Base-by-base conservation (phyloP, 1,140 invertebrate species). In the Vanessa tameamea region DNA sequence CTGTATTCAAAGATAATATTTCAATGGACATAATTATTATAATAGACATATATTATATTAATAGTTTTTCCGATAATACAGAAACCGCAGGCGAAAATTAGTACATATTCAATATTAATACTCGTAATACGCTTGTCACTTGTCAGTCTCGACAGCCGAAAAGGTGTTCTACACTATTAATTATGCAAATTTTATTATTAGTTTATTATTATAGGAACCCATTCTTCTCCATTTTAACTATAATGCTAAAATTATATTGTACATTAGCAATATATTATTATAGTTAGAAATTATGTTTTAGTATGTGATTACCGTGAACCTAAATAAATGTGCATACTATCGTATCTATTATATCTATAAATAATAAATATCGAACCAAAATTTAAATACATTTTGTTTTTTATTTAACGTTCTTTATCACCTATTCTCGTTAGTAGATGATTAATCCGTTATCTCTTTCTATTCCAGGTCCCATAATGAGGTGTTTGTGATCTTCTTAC, bases 391-490 rank as follows among this genome's bases (percentile, higher is more conserved):
- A 31, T 31, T 31, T 31, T 31, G 26, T n/a, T 31, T 31, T 31
- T 31, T 31, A 31, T 31, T 31, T 31, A 6, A 31, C 26, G 26
- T 31, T 31, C 26, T 31, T 31, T 31, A 31, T 31, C 26, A 31
- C 26, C 26, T 31, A 4, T 31, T 31, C 26, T 31, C 26, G 26
- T 31, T 31, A 23, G 47, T 9, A 1, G 13, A 13, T 59, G 68
- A 70, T 69, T 79, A 51, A 80, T 6, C 53, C 55, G 47, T 23
- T 55, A 23, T 76, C 75, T 78, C 75, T 87, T 64, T 87, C 78
- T 75, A 77, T 92, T 92, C 70, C 89, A 92, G 90, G 82, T 82
- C 72, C 77, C 86, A 88, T 67, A 70, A 92, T 91, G 90, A 88
- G 83, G 82, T 87, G 85, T 82, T 85, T 84, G 81, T 92, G 85